Conservation (phyloP, 2,888 invertebrate species). For the Noctua janthina region DNA sequence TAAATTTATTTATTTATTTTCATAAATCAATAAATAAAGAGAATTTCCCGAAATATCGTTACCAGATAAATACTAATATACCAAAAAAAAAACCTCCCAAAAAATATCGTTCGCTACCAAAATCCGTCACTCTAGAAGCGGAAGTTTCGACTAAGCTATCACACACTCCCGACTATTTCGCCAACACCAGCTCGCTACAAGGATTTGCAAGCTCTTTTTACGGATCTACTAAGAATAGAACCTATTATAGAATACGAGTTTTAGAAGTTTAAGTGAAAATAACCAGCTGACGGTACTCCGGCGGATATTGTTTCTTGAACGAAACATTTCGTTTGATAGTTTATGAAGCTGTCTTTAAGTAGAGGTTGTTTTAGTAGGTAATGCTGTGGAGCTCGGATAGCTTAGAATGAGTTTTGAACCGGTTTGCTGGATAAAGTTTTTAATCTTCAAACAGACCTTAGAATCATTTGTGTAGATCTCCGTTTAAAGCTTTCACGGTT, state of each 20-base stretch:
- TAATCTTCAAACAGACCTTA: background rate
- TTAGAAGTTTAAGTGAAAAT: constrained; percentile 71
- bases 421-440: background rate
- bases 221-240: constrained; percentile 77
- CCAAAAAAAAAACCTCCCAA: background rate
- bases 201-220: constrained; percentile 86
- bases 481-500: no score
- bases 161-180: constrained; percentile 83
- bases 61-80: background rate
- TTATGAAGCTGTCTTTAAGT: constrained; percentile 50
- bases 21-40: no score
- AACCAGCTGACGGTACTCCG: constrained; percentile 62
- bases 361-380: constrained; percentile 27
- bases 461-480: background rate
- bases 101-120: constrained; percentile 39
- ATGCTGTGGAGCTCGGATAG: constrained; percentile 1
- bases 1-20: no score
- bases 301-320: constrained; percentile 64
- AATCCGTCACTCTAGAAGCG: constrained; percentile 72
- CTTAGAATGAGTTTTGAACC: constrained; percentile 14
- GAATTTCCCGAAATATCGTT: background rate
- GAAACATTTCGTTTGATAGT: constrained; percentile 55
- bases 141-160: constrained; percentile 86
- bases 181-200: constrained; percentile 80
- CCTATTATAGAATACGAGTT: constrained; percentile 67